Evolutionary conservation across 2,888 invertebrate genomes (phyloP), one percentile per base, ranked within the genome.

Genomic region (Pollenia griseotomentosa): DNA sequence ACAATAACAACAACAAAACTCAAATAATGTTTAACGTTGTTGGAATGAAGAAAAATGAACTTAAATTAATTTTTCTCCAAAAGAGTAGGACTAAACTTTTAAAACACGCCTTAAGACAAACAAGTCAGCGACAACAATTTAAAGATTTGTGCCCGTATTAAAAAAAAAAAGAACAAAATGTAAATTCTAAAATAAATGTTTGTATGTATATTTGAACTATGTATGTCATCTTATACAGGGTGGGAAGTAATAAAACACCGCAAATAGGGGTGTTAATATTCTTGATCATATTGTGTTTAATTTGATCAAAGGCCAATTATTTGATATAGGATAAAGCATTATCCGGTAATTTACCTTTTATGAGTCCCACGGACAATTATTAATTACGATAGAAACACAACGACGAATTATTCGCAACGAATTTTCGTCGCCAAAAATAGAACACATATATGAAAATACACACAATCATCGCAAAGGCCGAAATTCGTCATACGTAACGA

Each of bases 31-130:
- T 65, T 46, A 42, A 53, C 33, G n/a, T 53, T 51, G 53, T 53
- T 53, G 46, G 61, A 7, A 33, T 16, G 12, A 74, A 74, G 33
- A 74, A 61, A 61, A 61, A 74, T 40, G 10, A 57, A 73, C n/a
- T 79, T 8, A 70, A 59, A 70, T 59, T 68, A 59, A 71, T 55
- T 53, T 71, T 71, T 40, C 53, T 33, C 40, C 53, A 19, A n/a
- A 14, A 12, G 63, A 63, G 4, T 11, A n/a, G 51, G 51, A 53
- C 40, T 70, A 70, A 70, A 63, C 40, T 53, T 70, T 40, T 53
- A 40, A 53, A 71, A 33, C 53, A 71, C 70, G 70, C 70, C 70
- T 71, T 55, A 71, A 55, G 70, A 40, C 55, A 33, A 71, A 71
- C 42, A 46, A 65, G 44, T 0, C 44, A 44, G 19, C 19, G 19